phyloP scores from a whole-genome alignment of 2,888 invertebrate species.

The Tryphoninae sp. region DNA sequence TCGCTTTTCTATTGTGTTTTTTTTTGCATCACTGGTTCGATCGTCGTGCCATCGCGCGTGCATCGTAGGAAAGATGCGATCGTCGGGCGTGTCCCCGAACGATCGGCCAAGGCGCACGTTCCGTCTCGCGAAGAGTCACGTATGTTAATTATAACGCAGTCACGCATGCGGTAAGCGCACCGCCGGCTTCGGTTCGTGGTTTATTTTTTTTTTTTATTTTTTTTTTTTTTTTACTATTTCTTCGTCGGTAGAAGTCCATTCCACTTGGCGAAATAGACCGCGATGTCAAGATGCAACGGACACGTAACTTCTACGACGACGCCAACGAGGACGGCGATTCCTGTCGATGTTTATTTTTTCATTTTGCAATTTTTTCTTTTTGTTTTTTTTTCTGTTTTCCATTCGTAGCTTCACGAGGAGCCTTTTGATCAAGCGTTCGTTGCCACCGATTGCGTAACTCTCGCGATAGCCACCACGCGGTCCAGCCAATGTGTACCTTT shows the following conservation, averaged over 20 bases:
- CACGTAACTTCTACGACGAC: constrained; percentile 5
- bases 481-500: constrained; percentile 20
- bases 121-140: constrained; percentile 46
- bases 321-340: not conserved
- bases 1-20: not conserved
- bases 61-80: constrained; percentile 37
- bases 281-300: not conserved
- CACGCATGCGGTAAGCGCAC: constrained; percentile 42
- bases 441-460: constrained; percentile 54
- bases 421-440: constrained; percentile 37
- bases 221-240: not conserved
- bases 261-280: constrained; percentile 1
- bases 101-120: constrained; percentile 31
- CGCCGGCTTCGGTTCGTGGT: not conserved
- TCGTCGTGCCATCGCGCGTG: not conserved
- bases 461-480: constrained; percentile 35
- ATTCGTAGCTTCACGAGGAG: not conserved
- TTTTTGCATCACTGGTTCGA: not conserved
- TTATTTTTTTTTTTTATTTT: not conserved
- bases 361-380: not conserved
- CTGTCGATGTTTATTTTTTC: not conserved
- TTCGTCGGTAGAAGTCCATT: constrained; percentile 16
- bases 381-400: not conserved
- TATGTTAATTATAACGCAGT: constrained; percentile 59
- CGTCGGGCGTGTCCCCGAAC: constrained; percentile 54